Evolutionary conservation across 1,140 invertebrate species (phyloP).

Genomic region (Drosophila novamexicana): DNA sequence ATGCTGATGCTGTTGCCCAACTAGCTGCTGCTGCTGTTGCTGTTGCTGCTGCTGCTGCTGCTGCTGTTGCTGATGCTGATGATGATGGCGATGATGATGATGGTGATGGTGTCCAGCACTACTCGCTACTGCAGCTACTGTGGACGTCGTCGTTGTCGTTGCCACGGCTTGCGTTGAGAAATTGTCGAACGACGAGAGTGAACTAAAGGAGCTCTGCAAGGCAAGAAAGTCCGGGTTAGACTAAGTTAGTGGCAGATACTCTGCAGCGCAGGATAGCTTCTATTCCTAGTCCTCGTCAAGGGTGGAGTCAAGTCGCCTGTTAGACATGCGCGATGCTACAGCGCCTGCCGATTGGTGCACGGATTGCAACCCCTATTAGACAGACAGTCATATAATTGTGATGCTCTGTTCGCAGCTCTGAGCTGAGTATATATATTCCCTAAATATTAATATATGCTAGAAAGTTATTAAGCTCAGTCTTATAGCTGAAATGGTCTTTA

Average conservation of each 20-base stretch:
- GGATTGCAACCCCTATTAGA: constrained; percentile 47
- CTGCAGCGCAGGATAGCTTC: background rate
- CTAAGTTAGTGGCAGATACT: constrained; percentile 51
- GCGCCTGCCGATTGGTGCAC: constrained; percentile 49
- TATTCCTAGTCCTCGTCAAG: constrained; percentile 31
- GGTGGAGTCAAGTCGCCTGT: constrained; percentile 51
- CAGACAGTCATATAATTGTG: constrained; percentile 7
- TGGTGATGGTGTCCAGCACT: constrained; percentile 32
- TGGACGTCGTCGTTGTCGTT: constrained; percentile 60
- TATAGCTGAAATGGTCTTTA: no score
- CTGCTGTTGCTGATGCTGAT: constrained; percentile 37
- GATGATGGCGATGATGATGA: constrained; percentile 38
- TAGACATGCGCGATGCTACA: constrained; percentile 60
- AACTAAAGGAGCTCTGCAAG: constrained; percentile 84
- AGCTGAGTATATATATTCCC: constrained; percentile 1
- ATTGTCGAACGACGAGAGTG: constrained; percentile 82
- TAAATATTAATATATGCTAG: no score
- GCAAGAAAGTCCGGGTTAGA: constrained; percentile 45
- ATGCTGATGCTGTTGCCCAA: constrained; percentile 41
- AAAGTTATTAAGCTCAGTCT: no score
- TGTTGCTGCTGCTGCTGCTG: constrained; percentile 42
- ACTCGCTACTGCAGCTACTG: constrained; percentile 28
- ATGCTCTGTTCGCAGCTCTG: background rate
- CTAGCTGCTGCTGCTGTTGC: constrained; percentile 45
- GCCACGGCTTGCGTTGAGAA: constrained; percentile 75